Evolutionary conservation across 2,113 vertebrate genomes (phyloP).

Genomic region (Siniperca knerii): DNA sequence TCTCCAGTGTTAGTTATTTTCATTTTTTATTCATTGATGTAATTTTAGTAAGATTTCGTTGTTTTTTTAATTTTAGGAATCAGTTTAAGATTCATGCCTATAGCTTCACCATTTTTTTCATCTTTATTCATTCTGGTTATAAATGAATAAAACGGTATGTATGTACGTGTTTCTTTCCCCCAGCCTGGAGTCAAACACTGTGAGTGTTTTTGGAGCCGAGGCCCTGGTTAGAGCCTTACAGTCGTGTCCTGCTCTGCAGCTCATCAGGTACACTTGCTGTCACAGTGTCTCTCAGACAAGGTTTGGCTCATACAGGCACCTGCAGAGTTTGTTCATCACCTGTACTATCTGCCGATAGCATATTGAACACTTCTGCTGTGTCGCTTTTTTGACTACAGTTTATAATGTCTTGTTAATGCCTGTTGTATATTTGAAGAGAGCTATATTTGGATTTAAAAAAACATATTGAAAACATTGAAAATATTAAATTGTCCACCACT

Average conservation of each 20-base stretch:
- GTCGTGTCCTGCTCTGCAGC: conserved; percentile 79
- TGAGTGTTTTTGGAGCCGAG: conserved; percentile 82
- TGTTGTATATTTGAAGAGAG: background rate
- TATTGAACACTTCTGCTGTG: background rate
- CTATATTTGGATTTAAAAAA: background rate
- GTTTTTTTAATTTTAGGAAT: background rate
- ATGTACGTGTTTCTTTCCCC: conserved; percentile 35
- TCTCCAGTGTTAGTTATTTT: background rate
- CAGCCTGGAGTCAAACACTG: conserved; percentile 90
- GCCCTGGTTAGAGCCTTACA: conserved; percentile 80
- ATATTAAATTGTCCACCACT: background rate
- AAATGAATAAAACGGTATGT: background rate
- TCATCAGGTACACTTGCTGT: conserved; percentile 85
- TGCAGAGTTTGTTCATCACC: background rate
- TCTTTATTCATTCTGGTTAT: background rate
- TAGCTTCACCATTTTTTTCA: no score
- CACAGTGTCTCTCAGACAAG: background rate
- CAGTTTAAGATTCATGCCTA: no score
- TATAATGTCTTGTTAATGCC: background rate
- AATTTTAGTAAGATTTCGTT: background rate
- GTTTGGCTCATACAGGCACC: background rate
- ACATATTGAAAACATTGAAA: background rate
- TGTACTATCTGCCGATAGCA: background rate
- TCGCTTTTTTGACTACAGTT: background rate
- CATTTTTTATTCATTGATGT: background rate